phyloP scores from a whole-genome alignment of 2,797 vertebrate species.

The Aythya fuligula region DNA sequence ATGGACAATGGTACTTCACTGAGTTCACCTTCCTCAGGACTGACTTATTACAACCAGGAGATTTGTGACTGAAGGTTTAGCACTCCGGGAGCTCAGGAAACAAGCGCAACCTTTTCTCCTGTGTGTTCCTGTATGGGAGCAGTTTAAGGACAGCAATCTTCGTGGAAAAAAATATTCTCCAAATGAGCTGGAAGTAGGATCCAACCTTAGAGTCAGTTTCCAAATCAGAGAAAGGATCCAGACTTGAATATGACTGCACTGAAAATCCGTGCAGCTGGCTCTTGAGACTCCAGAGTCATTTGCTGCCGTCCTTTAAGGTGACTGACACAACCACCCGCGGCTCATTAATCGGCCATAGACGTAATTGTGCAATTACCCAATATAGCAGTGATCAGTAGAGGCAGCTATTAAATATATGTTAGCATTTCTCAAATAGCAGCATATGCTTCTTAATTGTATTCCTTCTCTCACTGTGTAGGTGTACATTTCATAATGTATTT shows the following conservation, averaged over 20 bases:
- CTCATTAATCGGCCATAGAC: not conserved
- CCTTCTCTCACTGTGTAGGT: not conserved
- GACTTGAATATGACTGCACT: not conserved
- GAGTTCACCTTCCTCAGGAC: not conserved
- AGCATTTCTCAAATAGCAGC: not conserved
- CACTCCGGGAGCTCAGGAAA: not conserved
- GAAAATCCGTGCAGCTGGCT: not conserved
- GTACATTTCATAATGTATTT: not conserved
- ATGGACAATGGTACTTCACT: not conserved
- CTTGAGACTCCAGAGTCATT: not conserved
- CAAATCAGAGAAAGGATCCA: not conserved
- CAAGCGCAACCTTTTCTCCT: fast-evolving
- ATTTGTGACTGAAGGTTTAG: not conserved
- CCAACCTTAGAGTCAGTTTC: not conserved
- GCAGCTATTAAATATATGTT: not conserved
- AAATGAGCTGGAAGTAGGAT: not conserved
- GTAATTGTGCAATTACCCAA: not conserved
- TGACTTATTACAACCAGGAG: not conserved
- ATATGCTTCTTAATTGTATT: not conserved
- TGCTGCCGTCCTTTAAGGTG: not conserved
- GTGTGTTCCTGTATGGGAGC: not conserved
- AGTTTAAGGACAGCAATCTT: not conserved
- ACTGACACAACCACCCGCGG: fast-evolving
- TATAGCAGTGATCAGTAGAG: not conserved
- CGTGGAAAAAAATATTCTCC: not conserved